Evolutionary conservation across 35 echinoderm and acorn worm species (phyloP).

Genomic region (Heliocidaris erythrogramma): DNA sequence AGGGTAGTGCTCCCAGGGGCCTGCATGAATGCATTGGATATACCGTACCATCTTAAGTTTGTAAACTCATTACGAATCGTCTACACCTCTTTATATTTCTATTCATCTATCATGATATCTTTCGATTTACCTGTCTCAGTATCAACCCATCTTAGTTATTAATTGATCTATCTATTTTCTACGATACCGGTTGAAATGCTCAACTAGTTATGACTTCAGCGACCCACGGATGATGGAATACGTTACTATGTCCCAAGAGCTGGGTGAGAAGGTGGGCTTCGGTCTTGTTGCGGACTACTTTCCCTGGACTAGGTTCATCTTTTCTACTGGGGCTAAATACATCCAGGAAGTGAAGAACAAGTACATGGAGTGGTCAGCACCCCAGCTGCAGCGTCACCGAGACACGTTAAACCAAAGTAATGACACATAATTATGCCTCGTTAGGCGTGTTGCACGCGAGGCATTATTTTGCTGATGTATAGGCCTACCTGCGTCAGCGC

Average conservation of each 20-base stretch:
- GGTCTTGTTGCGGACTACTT: constrained; percentile 38
- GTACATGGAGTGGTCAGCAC: not conserved
- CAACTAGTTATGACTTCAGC: not conserved
- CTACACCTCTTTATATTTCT: too few relatives aligned
- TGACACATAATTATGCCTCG: not conserved
- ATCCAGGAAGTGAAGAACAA: not conserved
- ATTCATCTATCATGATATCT: too few relatives aligned
- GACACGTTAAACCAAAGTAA: constrained; percentile 5
- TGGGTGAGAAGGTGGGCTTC: constrained; percentile 3
- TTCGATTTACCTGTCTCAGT: too few relatives aligned
- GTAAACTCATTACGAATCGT: too few relatives aligned
- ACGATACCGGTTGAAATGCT: not conserved
- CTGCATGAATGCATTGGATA: too few relatives aligned
- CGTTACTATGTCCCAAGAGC: not conserved
- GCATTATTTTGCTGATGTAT: not conserved
- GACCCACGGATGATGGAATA: not conserved
- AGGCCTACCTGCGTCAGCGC: not conserved
- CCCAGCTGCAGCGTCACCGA: not conserved
- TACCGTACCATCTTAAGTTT: too few relatives aligned
- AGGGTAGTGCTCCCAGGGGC: too few relatives aligned
- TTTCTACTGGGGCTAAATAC: not conserved
- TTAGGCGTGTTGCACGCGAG: not conserved
- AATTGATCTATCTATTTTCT: too few relatives aligned
- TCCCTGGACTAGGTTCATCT: not conserved
- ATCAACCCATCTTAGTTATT: too few relatives aligned